Base-by-base conservation (phyloP, 2,888 invertebrate genomes). In the Troides helena region DNA sequence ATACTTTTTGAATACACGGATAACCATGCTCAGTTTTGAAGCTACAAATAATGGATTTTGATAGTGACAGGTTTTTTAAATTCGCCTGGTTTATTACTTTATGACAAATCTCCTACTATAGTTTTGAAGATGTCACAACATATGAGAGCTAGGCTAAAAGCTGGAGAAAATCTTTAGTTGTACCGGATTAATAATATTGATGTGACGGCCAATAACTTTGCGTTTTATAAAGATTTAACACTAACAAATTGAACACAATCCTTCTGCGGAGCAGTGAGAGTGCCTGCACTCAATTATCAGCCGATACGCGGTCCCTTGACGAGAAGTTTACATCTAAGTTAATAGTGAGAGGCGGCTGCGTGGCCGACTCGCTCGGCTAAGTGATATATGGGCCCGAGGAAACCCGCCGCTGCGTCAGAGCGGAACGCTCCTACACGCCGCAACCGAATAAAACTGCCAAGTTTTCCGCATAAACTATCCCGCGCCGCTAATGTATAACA, bases 361-460 rank as follows among this genome's bases (percentile, higher is more conserved):
- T 60, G 71, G 72, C 71, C 75, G 77, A 76, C 75, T 75, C 78
- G 78, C 77, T 75, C 77, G 76, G 76, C 81, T 82, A 80, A 82
- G 81, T 82, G 82, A 82, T 82, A 79, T 79, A 82, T 82, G 79
- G 75, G 73, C 69, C 77, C 74, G 75, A 73, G 76, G 80, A 75
- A 76, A 74, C 75, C 77, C 73, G 70, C 73, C 57, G 70, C 76
- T 79, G 78, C 80, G 78, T 76, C 74, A 72, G 75, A 78, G 78
- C 80, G 77, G 76, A 80, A 77, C 77, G 71, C 68, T 67, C 72
- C 70, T 72, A 66, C 69, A 62, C 68, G 71, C 73, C 74, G 71
- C 70, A 72, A 74, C 74, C 76, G 71, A 71, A 74, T 73, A 75
- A 77, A 76, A 73, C 73, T 74, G 70, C 73, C 64, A 72, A 71